phyloP scores from a whole-genome alignment of 2,797 vertebrate species.

The Australoheros facetus region DNA sequence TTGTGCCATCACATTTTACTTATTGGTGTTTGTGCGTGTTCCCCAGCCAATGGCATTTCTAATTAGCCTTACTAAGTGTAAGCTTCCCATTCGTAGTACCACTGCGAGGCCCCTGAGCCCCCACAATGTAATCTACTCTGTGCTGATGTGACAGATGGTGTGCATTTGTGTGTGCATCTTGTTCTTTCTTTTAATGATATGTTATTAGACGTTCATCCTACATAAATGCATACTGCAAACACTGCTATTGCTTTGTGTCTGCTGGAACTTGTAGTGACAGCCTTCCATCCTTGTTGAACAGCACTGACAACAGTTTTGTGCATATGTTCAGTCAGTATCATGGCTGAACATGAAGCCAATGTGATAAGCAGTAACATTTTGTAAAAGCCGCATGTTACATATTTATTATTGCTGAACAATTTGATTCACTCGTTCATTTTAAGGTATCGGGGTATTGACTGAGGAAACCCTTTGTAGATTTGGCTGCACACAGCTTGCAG shows the following conservation, averaged over 20 bases:
- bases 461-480: not conserved
- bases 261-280: constrained; percentile 23
- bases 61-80: constrained; percentile 58
- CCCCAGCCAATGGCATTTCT: constrained; percentile 51
- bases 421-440: not conserved
- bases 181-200: constrained; percentile 43
- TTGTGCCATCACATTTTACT: constrained; percentile 6
- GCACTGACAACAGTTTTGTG: constrained; percentile 8
- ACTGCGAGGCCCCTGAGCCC: constrained; percentile 51
- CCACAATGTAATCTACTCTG: constrained; percentile 74
- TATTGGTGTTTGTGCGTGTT: constrained; percentile 25
- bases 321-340: constrained; percentile 9
- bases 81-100: constrained; percentile 50
- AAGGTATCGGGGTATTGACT: not conserved
- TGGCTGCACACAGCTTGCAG: not conserved
- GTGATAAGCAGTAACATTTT: not conserved
- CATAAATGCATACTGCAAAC: not conserved
- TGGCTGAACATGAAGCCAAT: not conserved
- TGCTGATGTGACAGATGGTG: constrained; percentile 81
- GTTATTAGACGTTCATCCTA: not conserved
- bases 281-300: not conserved
- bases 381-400: not conserved
- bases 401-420: not conserved
- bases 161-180: constrained; percentile 33
- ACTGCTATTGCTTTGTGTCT: not conserved